Percentiles rank a stretch among this genome's conserved stretches.
Conservation (phyloP, 2,888 invertebrate genomes). For the Tridacna crocea region DNA sequence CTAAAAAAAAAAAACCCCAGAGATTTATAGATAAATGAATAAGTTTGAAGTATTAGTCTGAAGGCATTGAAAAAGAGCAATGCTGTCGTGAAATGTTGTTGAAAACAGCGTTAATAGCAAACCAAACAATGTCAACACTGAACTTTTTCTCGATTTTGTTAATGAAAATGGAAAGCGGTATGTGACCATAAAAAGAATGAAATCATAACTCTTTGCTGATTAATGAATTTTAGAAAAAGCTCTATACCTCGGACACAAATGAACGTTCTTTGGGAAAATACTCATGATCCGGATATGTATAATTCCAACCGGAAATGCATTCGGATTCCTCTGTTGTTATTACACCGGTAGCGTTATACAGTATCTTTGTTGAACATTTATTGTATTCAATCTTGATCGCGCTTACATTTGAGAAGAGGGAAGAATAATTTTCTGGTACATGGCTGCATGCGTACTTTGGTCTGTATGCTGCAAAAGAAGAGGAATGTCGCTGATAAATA, state of each 20-base stretch:
- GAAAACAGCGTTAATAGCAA: too few species aligned
- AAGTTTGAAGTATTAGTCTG: too few species aligned
- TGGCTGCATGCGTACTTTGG: slow-evolving; percentile 37
- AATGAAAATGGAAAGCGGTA: too few species aligned
- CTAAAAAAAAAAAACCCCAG: too few species aligned
- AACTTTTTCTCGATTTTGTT: too few species aligned
- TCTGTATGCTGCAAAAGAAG: slow-evolving; percentile 27
- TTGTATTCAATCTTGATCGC: slow-evolving; percentile 33
- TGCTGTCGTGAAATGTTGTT: too few species aligned
- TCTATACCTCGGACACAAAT: slow-evolving; percentile 62
- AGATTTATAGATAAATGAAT: too few species aligned
- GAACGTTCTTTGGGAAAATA: slow-evolving; percentile 47
- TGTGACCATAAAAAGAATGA: too few species aligned
- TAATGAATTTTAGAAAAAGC: background rate
- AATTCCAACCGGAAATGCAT: slow-evolving; percentile 58
- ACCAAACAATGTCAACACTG: too few species aligned
- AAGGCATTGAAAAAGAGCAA: too few species aligned
- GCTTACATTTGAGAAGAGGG: background rate
- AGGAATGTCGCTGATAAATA: too few species aligned
- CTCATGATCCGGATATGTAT: slow-evolving; percentile 34
- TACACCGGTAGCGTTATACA: slow-evolving; percentile 36
- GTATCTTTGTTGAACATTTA: slow-evolving; percentile 49
- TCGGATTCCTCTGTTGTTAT: slow-evolving; percentile 24
- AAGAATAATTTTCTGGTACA: background rate
- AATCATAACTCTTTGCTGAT: background rate